A percentile compares a stretch with the other conserved stretches of the same genome.
Conservation (phyloP, 2,888 invertebrate species). For the Cecidostiba fungosa region DNA sequence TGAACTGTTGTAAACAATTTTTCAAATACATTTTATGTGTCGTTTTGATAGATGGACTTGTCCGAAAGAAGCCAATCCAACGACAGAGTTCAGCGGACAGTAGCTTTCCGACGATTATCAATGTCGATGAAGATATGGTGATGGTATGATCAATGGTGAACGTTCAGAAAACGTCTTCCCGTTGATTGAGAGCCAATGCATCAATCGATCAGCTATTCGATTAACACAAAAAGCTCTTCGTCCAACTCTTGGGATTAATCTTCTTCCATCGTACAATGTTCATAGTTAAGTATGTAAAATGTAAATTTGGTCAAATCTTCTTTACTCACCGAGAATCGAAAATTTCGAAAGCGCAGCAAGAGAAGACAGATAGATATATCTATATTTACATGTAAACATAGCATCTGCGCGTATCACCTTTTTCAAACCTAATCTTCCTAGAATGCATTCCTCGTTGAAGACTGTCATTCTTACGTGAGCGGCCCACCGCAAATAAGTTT, state of each 20-base stretch:
- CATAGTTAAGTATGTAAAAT: conserved; percentile 62
- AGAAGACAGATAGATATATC: conserved; percentile 45
- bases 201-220: conserved; percentile 43
- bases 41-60: conserved; percentile 73
- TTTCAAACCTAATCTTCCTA: conserved; percentile 66
- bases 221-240: conserved; percentile 51
- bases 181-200: conserved; percentile 43
- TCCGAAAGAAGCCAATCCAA: conserved; percentile 77
- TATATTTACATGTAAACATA: conserved; percentile 54
- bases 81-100: conserved; percentile 78
- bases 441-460: conserved; percentile 76
- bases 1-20: neutral
- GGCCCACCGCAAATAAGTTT: conserved; percentile 53
- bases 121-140: conserved; percentile 79
- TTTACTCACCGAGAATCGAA: conserved; percentile 51
- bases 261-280: conserved; percentile 60
- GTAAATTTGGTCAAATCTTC: conserved; percentile 62
- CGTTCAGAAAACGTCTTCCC: conserved; percentile 65
- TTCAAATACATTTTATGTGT: neutral
- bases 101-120: conserved; percentile 77
- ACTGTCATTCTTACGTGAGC: conserved; percentile 70
- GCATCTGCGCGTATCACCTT: conserved; percentile 56
- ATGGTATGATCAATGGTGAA: conserved; percentile 77
- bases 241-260: conserved; percentile 46
- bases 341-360: conserved; percentile 48